Conservation (phyloP, 2,888 invertebrate species). For the Meloe dianella region DNA sequence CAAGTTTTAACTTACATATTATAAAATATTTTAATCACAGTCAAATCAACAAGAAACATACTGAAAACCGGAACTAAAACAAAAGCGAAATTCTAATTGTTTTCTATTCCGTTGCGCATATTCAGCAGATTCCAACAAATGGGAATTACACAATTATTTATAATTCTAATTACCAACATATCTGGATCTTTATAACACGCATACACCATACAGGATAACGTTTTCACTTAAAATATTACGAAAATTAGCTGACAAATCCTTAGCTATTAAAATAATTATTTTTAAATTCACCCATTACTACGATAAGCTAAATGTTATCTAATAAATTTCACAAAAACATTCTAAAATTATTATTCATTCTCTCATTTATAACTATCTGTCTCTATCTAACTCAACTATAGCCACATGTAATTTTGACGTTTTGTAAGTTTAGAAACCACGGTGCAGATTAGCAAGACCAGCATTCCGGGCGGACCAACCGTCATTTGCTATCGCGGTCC, state of each 20-base stretch:
- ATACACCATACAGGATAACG: background rate
- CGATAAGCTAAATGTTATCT: background rate
- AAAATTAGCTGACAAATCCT: slow-evolving; percentile 7
- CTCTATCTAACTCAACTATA: background rate
- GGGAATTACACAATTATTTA: slow-evolving; percentile 11
- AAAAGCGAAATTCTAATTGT: slow-evolving; percentile 5
- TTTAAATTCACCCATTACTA: background rate
- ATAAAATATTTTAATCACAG: background rate
- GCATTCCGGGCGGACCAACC: slow-evolving; percentile 33
- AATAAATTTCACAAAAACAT: background rate
- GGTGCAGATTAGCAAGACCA: slow-evolving; percentile 33
- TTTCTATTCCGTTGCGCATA: background rate
- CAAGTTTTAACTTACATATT: background rate
- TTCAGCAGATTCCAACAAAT: background rate
- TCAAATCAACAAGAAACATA: background rate
- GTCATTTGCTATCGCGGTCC: slow-evolving; percentile 36
- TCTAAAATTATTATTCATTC: background rate
- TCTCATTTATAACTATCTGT: background rate
- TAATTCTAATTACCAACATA: background rate
- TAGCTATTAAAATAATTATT: background rate
- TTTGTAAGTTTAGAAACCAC: slow-evolving; percentile 29
- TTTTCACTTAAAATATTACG: background rate
- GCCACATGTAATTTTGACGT: slow-evolving; percentile 13
- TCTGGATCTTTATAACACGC: background rate
- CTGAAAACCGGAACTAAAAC: background rate